Evolutionary conservation across 1,140 invertebrate species (phyloP).

Genomic region (Hestina assimilis): DNA sequence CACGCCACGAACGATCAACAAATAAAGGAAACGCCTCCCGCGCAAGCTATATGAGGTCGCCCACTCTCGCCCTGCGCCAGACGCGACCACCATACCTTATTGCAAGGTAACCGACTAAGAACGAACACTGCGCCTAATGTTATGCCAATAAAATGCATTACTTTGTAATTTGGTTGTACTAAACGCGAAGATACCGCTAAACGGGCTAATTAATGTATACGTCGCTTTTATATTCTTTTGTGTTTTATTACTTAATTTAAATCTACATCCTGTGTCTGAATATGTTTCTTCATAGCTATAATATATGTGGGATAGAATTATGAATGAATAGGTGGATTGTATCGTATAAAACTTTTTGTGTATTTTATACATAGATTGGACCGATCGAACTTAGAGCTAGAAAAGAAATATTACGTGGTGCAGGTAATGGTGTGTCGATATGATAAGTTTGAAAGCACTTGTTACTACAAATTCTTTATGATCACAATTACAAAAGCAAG

Average conservation of each 20-base stretch:
- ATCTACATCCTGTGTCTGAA: neutral
- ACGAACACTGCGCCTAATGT: slow-evolving; percentile 38
- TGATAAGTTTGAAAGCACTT: slow-evolving; percentile 4
- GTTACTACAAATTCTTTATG: slow-evolving; percentile 19
- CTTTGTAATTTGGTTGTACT: slow-evolving; percentile 57
- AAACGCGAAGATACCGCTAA: slow-evolving; percentile 59
- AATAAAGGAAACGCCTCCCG: slow-evolving; percentile 72
- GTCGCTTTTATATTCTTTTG: slow-evolving; percentile 8
- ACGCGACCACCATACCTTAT: slow-evolving; percentile 71
- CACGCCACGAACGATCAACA: slow-evolving; percentile 66
- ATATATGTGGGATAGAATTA: neutral
- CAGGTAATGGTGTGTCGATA: neutral
- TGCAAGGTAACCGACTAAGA: slow-evolving; percentile 68
- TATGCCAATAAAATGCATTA: slow-evolving; percentile 44
- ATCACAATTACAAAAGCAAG: slow-evolving; percentile 24
- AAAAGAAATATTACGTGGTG: neutral
- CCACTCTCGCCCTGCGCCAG: slow-evolving; percentile 67
- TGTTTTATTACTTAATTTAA: neutral
- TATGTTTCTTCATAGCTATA: neutral
- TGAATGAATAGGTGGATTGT: neutral
- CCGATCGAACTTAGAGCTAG: too few species aligned
- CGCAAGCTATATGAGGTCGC: slow-evolving; percentile 73
- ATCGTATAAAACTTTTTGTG: too few species aligned
- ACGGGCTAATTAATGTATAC: slow-evolving; percentile 56
- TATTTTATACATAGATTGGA: too few species aligned